Base-by-base conservation (phyloP, 92 coral and sea anemone species). In the Zoanthus sansibaricus region DNA sequence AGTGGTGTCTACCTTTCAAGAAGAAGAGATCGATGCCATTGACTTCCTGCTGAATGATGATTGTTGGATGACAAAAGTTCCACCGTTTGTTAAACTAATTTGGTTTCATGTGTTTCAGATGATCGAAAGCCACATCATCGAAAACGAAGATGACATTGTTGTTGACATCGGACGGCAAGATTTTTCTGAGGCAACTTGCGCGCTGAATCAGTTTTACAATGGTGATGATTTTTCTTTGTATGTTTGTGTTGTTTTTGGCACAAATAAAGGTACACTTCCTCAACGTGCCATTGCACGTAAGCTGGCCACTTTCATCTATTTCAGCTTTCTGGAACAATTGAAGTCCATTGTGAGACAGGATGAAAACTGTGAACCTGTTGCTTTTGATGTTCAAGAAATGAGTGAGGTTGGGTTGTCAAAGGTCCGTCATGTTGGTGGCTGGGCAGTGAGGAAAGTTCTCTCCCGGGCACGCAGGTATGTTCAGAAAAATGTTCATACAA, bases 381-480 rank as follows among this genome's bases (percentile, higher is more conserved):
- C 8, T 16, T 16, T 8, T 52, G 33, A 25, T 56, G 64, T 56
- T 13, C 13, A 16, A 16, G 64, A 56, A 13, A 88, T 88, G 91
- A 2, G 25, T 20, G 47, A 6, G 0, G 72, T 15, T 16, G 91
- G 87, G 25, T 15, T 44, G 55, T 47, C 76, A 3, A 88, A 88
- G 55, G 10, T 82, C 37, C 14, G 91, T n/a, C 58, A 84, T 71
- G 92, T 85, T 32, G 89, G 89, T 30, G 92, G 86, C 44, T 85
- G 92, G 92, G 89, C 92, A 13, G 30, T 73, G 3, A 88, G 87
- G 70, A 88, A 88, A 21, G 87, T 74, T 9, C 6, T 88, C 4
- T 71, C 55, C 13, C 3, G 18, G 7, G 25, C 72, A 9, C 11
- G 87, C 30, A 72, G 49, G 72, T 88, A 78, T 59, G 61, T 78